Conservation (phyloP, 2,888 invertebrate species). For the Macropis europaea region DNA sequence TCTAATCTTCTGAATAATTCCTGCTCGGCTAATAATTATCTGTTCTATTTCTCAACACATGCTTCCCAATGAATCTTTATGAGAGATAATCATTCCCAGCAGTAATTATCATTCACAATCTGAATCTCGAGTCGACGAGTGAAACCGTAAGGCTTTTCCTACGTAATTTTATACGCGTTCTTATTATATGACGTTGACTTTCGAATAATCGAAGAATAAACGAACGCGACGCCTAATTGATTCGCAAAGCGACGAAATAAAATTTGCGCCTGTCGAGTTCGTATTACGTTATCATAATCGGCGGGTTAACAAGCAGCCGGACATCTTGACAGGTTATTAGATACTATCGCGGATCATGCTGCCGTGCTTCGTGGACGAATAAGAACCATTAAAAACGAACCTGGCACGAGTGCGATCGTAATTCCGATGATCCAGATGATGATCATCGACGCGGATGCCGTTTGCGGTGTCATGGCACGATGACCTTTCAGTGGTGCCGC, state of each 20-base stretch:
- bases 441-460: slow-evolving; percentile 81
- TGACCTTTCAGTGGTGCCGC: slow-evolving; percentile 83
- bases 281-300: slow-evolving; percentile 22
- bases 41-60: too few relatives aligned
- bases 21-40: too few relatives aligned
- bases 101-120: too few relatives aligned
- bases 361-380: neutral
- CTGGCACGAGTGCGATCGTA: slow-evolving; percentile 84
- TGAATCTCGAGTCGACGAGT: too few relatives aligned
- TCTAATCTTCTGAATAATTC: too few relatives aligned
- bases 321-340: slow-evolving; percentile 38
- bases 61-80: too few relatives aligned
- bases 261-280: neutral
- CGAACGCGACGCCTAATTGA: slow-evolving; percentile 2
- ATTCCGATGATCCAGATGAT: slow-evolving; percentile 84
- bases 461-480: slow-evolving; percentile 81
- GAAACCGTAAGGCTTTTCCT: too few relatives aligned
- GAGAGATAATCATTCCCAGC: too few relatives aligned
- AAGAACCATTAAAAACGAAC: slow-evolving; percentile 68
- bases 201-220: neutral
- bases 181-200: neutral
- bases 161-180: too few relatives aligned
- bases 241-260: slow-evolving; percentile 12
- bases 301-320: slow-evolving; percentile 11
- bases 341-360: slow-evolving; percentile 19